phyloP scores from a whole-genome alignment of 2,113 vertebrate genomes.

The Cnemophilus loriae region DNA sequence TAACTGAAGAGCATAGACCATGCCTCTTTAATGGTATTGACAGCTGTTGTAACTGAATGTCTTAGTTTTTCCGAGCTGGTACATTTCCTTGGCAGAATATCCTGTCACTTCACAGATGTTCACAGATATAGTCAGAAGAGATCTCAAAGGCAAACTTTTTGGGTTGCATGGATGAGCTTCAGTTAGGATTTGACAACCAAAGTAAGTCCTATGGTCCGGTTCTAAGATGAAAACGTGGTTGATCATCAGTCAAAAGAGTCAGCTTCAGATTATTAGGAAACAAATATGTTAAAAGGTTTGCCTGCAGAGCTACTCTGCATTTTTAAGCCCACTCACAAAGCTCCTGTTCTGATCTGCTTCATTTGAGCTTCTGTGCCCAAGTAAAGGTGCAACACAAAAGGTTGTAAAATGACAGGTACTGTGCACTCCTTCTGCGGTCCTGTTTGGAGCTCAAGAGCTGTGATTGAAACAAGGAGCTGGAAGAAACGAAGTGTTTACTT shows the following conservation, averaged over 20 bases:
- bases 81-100: not conserved
- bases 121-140: not conserved
- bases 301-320: not conserved
- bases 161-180: not conserved
- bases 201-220: not conserved
- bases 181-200: not conserved
- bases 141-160: not conserved
- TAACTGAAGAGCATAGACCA: not conserved
- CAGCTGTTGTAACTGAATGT: not conserved
- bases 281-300: accelerated
- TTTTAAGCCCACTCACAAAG: not conserved
- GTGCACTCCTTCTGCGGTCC: not conserved
- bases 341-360: not conserved
- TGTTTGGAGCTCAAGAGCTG: not conserved
- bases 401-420: not conserved
- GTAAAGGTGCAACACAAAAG: not conserved
- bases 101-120: not conserved
- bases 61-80: not conserved
- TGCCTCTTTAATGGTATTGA: not conserved
- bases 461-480: not conserved
- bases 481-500: not conserved
- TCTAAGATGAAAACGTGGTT: not conserved
- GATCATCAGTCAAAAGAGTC: not conserved
- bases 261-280: not conserved
- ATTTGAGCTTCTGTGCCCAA: not conserved